Evolutionary conservation across 1,140 invertebrate genomes (phyloP).

Genomic region (Eulimnadia texana): DNA sequence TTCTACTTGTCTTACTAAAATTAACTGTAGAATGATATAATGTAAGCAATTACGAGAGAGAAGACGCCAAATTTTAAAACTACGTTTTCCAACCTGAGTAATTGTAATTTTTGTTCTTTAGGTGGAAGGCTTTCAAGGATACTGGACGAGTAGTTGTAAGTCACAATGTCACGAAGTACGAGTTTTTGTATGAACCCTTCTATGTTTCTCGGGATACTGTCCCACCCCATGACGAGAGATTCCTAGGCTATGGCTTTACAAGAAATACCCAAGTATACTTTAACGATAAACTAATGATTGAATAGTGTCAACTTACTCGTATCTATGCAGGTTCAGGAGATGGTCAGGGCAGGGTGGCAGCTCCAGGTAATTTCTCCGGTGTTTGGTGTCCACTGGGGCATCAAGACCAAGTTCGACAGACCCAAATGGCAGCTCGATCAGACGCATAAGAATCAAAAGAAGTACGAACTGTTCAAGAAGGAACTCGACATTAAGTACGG

Average conservation of each 20-base stretch:
- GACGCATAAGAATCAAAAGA: constrained; percentile 61
- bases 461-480: constrained; percentile 67
- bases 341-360: constrained; percentile 75
- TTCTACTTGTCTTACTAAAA: no score
- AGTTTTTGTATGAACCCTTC: constrained; percentile 85
- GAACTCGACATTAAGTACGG: constrained; percentile 61
- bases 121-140: constrained; percentile 32
- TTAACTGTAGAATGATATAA: no score
- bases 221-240: constrained; percentile 77
- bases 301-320: no score
- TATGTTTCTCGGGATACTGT: constrained; percentile 66
- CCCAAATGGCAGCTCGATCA: constrained; percentile 71
- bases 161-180: constrained; percentile 68
- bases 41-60: no score
- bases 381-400: constrained; percentile 79
- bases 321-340: constrained; percentile 80
- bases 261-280: constrained; percentile 78
- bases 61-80: neutral
- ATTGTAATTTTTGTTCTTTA: constrained; percentile 19
- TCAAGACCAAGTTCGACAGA: constrained; percentile 48
- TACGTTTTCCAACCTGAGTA: no score
- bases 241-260: constrained; percentile 87
- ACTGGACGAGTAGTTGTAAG: constrained; percentile 42
- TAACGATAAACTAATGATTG: neutral
- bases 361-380: constrained; percentile 78